Evolutionary conservation across 92 coral and sea anemone genomes (phyloP).

Genomic region (Micromussa lordhowensis): DNA sequence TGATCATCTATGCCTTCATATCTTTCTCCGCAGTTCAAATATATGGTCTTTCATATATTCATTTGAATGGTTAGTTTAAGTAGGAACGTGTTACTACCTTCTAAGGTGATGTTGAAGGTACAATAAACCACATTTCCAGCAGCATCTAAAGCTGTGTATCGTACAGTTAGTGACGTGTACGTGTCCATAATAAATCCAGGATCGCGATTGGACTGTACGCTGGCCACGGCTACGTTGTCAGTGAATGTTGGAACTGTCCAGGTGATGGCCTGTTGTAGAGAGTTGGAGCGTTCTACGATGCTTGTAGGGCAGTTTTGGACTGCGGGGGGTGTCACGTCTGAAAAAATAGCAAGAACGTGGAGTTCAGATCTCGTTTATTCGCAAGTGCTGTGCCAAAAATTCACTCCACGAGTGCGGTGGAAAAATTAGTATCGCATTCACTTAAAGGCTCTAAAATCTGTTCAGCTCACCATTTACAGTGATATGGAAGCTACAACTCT

Average conservation of each 20-base stretch:
- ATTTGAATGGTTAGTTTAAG: no score
- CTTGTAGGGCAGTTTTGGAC: conserved; percentile 74
- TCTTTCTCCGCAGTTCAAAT: no score
- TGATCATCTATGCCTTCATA: no score
- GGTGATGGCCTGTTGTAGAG: conserved; percentile 38
- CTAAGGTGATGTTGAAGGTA: conserved; percentile 75
- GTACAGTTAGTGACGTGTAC: conserved; percentile 79
- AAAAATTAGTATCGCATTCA: not conserved
- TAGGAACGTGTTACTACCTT: conserved; percentile 42
- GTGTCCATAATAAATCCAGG: conserved; percentile 86
- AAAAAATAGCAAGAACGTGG: not conserved
- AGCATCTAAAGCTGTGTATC: conserved; percentile 82
- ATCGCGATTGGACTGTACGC: conserved; percentile 67
- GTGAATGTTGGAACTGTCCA: conserved; percentile 92
- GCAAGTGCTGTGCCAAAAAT: not conserved
- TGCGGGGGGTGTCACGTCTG: conserved; percentile 86
- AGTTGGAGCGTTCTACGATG: conserved; percentile 38
- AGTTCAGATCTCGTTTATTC: no score
- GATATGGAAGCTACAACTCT: conserved; percentile 83
- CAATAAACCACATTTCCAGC: conserved; percentile 85
- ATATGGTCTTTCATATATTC: no score
- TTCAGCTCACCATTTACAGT: conserved; percentile 74
- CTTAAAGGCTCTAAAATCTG: not conserved
- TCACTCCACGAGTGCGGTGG: not conserved
- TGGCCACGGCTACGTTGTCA: conserved; percentile 88